These are phyloP conservation scores for Calcarius ornatus DNA, from an alignment of 2,113 vertebrate genomes.

Conservation along the genomic window DNA sequence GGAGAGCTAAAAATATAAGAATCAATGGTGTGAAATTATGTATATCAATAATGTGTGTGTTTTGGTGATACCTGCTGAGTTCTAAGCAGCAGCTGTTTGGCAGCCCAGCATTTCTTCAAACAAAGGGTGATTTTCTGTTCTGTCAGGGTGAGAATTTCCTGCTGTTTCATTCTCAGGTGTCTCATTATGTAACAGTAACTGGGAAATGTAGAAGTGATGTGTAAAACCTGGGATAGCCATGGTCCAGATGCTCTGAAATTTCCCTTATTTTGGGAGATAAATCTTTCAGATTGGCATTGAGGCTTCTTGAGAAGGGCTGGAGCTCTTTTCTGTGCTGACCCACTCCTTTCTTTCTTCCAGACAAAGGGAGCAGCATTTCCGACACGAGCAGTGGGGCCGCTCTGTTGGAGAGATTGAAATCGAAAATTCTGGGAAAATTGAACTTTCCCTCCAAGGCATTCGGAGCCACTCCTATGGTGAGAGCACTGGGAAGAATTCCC, in stretches of 20 bases:
- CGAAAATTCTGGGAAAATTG: not conserved
- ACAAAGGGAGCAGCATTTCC: slow-evolving; percentile 8
- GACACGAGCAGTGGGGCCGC: slow-evolving; percentile 41
- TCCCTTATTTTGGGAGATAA: not conserved
- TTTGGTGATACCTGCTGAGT: not conserved
- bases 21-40: not conserved
- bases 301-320: not conserved
- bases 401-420: slow-evolving; percentile 32
- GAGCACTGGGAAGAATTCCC: not conserved
- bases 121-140: not conserved
- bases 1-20: too few relatives aligned
- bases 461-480: slow-evolving; percentile 57
- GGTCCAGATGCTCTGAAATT: not conserved
- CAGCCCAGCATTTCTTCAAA: not conserved
- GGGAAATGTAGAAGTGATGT: not conserved
- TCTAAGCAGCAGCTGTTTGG: not conserved
- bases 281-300: not conserved
- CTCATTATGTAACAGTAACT: not conserved
- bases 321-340: not conserved
- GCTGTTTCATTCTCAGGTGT: not conserved
- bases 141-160: not conserved
- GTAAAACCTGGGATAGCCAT: not conserved
- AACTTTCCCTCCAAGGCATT: slow-evolving; percentile 14
- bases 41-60: not conserved
- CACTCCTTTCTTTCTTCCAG: not conserved